Percentiles rank a stretch among this genome's conserved stretches.
Conservation (phyloP, 2,888 invertebrate genomes). For the Archips crataeganus region DNA sequence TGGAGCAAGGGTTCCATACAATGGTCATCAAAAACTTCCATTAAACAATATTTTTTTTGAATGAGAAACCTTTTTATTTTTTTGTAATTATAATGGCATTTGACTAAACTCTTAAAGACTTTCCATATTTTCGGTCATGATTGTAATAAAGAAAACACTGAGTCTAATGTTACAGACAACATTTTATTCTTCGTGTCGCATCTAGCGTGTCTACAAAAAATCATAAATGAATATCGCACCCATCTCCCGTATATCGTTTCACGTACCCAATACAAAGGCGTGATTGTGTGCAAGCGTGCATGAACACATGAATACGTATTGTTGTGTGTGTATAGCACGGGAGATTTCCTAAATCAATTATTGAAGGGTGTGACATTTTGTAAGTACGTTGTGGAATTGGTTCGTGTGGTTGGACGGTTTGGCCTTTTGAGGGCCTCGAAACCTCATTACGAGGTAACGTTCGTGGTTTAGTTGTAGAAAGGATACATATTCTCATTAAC, state of each 20-base stretch:
- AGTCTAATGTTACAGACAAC: too few relatives aligned
- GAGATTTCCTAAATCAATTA: slow-evolving; percentile 39
- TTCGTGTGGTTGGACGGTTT: not conserved
- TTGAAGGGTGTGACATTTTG: slow-evolving; percentile 23
- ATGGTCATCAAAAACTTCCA: too few relatives aligned
- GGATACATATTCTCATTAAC: too few relatives aligned
- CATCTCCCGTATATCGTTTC: slow-evolving; percentile 20
- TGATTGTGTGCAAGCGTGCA: slow-evolving; percentile 38
- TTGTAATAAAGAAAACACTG: too few relatives aligned
- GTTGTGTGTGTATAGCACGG: slow-evolving; percentile 20
- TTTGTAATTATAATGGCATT: too few relatives aligned
- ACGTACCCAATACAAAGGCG: not conserved
- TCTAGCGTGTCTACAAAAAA: not conserved
- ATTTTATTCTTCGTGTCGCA: too few relatives aligned
- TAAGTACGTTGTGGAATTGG: slow-evolving; percentile 9
- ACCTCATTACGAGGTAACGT: not conserved
- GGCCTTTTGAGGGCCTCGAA: not conserved
- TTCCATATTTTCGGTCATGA: too few relatives aligned
- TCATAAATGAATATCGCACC: not conserved
- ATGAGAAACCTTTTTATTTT: too few relatives aligned
- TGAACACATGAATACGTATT: slow-evolving; percentile 35
- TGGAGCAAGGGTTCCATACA: too few relatives aligned
- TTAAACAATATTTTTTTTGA: too few relatives aligned
- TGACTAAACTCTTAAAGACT: too few relatives aligned
- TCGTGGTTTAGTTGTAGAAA: not conserved